Evolutionary conservation across 2,113 vertebrate genomes (phyloP).

Genomic region (Climacteris rufus): DNA sequence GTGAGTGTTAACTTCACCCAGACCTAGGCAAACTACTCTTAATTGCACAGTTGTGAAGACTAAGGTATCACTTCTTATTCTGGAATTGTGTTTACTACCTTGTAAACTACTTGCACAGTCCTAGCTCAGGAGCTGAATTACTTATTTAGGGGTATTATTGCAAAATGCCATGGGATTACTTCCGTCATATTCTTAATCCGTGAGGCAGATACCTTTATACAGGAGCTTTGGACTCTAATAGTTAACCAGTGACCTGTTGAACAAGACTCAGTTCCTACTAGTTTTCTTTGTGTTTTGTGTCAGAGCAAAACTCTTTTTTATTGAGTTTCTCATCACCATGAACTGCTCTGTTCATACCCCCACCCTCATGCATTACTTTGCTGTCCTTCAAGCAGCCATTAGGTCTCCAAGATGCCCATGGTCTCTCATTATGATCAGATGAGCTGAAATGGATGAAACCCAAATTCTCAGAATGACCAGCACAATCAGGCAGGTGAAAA

Average conservation of each 20-base stretch:
- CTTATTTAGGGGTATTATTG: not conserved
- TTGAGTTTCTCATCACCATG: not conserved
- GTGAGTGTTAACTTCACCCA: not conserved
- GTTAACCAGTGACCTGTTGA: not conserved
- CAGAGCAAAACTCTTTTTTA: not conserved
- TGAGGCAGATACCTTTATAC: not conserved
- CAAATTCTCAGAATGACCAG: not conserved
- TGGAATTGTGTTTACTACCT: not conserved
- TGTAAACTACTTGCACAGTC: not conserved
- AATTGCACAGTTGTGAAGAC: not conserved
- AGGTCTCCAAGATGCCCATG: not conserved
- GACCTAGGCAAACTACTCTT: not conserved
- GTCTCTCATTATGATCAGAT: not conserved
- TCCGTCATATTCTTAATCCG: not conserved
- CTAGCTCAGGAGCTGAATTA: not conserved
- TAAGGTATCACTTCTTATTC: not conserved
- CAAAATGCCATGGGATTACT: not conserved
- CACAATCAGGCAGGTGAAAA: not conserved
- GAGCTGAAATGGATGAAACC: not conserved
- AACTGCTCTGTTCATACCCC: fast-evolving
- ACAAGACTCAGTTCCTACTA: not conserved
- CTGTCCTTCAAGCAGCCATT: not conserved
- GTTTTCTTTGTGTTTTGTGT: not conserved
- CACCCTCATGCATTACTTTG: not conserved
- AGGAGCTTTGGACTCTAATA: not conserved